Base-by-base conservation (phyloP, 1,140 invertebrate genomes). In the Drosophila pandora region DNA sequence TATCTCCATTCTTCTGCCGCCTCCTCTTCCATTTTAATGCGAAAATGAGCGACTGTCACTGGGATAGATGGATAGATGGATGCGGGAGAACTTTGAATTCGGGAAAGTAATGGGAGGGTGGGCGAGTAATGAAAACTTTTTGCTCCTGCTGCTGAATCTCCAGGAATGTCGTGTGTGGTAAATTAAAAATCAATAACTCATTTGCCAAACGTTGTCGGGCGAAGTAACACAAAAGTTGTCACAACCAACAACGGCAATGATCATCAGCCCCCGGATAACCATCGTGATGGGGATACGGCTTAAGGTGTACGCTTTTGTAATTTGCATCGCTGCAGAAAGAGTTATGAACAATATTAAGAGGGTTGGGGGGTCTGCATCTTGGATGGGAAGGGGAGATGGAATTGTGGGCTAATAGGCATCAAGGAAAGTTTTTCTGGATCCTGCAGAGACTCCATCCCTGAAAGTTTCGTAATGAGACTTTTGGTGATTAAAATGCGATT, bases 181-280 rank as follows among this genome's bases (percentile, higher is more conserved):
- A 87, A 84, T 84, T 85, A 87, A 85, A 85, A 85, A 85, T 85
- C 81, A 85, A 85, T 85, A 85, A 81, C 82, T 84, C 81, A 85
- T 85, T 85, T 85, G 82, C 56, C 77, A 75, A 85, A 85, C 70
- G 72, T 60, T 68, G 59, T 80, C 72, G 79, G 70, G 76, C 80
- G 68, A 70, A 70, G 68, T 76, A 84, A 74, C 63, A 71, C 74
- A 75, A 82, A 85, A 85, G 82, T 88, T 85, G 78, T 78, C 82
- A 79, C 76, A 85, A 87, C 78, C 78, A 81, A 87, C 87, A 79
- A 87, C 71, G 63, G 64, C 22, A 69, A 69, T 62, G 63, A 69
- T 69, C 65, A 57, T 69, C 65, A 69, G 21, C 25, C 45, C 50
- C 32, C 8, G 48, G 60, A 83, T 79, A 73, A 73, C 50, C 48